Conservation (phyloP, 2,888 invertebrate species). For the Phlogophora meticulosa region DNA sequence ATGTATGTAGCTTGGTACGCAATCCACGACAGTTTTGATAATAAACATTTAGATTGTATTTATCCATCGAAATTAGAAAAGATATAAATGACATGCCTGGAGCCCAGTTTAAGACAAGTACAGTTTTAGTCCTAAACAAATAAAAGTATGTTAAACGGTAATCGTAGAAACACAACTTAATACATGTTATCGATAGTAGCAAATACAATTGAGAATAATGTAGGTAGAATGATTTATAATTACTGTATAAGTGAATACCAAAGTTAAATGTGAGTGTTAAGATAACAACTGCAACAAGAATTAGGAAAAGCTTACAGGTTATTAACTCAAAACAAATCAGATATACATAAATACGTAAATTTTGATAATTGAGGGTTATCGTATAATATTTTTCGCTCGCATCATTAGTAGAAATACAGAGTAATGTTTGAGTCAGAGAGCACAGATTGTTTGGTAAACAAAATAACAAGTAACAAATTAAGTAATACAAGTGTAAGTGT, state of each 20-base stretch:
- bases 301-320: neutral
- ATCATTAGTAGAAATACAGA: neutral
- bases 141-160: neutral
- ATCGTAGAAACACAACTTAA: neutral
- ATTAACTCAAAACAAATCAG: neutral
- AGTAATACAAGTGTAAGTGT: neutral
- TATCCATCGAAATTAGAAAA: neutral
- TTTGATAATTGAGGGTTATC: neutral
- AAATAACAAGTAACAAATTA: neutral
- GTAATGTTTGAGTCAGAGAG: neutral
- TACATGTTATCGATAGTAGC: neutral
- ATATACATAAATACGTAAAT: neutral
- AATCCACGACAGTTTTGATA: conserved; percentile 20
- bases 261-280: neutral
- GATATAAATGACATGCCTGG: neutral
- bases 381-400: neutral
- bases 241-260: too few relatives aligned
- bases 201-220: neutral
- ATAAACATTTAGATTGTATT: conserved; percentile 4
- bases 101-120: neutral
- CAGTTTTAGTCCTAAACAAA: neutral
- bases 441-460: neutral
- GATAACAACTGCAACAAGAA: neutral
- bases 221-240: neutral
- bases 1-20: conserved; percentile 12